phyloP scores from a whole-genome alignment of 2,797 vertebrate species.

The Halcyon chelicuti region DNA sequence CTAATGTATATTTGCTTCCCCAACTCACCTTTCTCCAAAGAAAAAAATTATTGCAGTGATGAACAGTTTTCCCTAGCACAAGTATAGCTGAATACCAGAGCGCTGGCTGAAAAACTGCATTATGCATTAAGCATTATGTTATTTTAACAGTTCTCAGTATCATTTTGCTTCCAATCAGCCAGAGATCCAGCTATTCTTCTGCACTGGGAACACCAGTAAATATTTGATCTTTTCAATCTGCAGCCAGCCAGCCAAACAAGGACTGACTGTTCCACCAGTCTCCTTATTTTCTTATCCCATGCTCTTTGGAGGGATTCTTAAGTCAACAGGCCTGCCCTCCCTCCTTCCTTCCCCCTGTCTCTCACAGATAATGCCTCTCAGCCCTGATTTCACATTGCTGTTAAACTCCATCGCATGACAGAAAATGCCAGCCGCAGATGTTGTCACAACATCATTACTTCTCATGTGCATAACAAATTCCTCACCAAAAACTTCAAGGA shows the following conservation, averaged over 20 bases:
- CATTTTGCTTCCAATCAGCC: constrained; percentile 30
- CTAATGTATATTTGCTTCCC: background rate
- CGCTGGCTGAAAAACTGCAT: constrained; percentile 14
- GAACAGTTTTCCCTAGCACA: constrained; percentile 9
- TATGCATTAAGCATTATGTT: constrained; percentile 52
- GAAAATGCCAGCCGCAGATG: background rate
- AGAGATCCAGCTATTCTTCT: constrained; percentile 36
- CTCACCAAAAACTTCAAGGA: background rate
- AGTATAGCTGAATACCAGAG: background rate
- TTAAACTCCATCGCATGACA: background rate
- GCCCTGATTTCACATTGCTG: background rate
- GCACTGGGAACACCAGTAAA: constrained; percentile 45
- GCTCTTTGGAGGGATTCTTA: constrained; percentile 39
- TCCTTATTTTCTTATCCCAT: constrained; percentile 59
- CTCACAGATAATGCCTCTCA: background rate
- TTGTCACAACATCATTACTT: background rate
- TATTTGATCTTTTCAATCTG: constrained; percentile 60
- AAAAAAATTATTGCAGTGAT: background rate
- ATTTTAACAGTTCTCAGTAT: constrained; percentile 18
- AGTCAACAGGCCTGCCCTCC: constrained; percentile 10
- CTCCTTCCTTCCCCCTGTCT: background rate
- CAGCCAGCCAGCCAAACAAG: constrained; percentile 44
- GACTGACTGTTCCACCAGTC: constrained; percentile 31
- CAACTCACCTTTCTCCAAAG: background rate
- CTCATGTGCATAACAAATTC: background rate